Evolutionary conservation across 1,140 invertebrate genomes (phyloP).

Genomic region (Drosophila sulfurigaster): DNA sequence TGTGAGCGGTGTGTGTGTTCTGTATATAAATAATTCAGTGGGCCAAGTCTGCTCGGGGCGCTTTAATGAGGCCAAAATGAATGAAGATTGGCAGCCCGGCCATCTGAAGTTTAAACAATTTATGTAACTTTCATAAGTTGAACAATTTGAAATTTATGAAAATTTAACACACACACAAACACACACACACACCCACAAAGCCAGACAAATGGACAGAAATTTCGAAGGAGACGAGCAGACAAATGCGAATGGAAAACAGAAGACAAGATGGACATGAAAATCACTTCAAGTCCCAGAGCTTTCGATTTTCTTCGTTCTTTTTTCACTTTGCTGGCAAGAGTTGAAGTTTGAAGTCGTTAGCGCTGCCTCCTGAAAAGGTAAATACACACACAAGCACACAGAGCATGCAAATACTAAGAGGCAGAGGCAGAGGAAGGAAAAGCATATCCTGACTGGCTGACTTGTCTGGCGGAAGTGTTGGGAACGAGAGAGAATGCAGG

Average conservation of each 20-base stretch:
- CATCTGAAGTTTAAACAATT: slow-evolving; percentile 79
- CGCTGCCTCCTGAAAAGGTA: slow-evolving; percentile 50
- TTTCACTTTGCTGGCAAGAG: slow-evolving; percentile 33
- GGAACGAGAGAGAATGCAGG: slow-evolving; percentile 37
- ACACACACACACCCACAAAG: background rate
- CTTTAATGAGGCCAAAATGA: slow-evolving; percentile 82
- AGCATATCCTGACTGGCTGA: slow-evolving; percentile 23
- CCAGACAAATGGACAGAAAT: background rate
- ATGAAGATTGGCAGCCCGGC: slow-evolving; percentile 65
- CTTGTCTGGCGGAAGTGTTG: slow-evolving; percentile 45
- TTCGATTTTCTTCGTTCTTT: slow-evolving; percentile 42
- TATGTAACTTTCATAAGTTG: slow-evolving; percentile 68
- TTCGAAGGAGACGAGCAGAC: too few species aligned
- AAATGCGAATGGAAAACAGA: background rate
- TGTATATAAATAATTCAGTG: slow-evolving; percentile 80
- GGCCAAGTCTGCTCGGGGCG: slow-evolving; percentile 67
- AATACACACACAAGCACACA: slow-evolving; percentile 57
- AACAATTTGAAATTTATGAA: slow-evolving; percentile 76
- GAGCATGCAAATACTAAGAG: slow-evolving; percentile 30
- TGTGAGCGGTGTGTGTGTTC: too few species aligned
- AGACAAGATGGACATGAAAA: slow-evolving; percentile 39
- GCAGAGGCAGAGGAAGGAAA: slow-evolving; percentile 14
- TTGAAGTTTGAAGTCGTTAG: slow-evolving; percentile 37
- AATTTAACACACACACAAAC: slow-evolving; percentile 57
- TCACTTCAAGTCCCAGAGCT: slow-evolving; percentile 45